Conservation (phyloP, 2,888 invertebrate genomes). For the Cataglyphis cursor region DNA sequence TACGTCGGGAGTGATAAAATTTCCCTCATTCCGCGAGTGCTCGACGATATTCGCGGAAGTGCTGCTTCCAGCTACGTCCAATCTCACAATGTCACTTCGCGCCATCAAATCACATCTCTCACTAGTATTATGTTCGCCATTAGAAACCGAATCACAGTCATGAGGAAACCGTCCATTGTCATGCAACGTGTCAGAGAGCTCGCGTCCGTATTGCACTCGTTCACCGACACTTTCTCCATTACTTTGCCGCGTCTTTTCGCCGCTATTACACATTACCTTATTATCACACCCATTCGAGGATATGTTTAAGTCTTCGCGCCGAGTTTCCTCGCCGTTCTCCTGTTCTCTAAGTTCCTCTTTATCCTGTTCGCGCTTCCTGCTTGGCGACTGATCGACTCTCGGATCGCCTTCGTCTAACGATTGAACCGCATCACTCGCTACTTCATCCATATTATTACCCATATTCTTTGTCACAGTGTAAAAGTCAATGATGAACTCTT, state of each 20-base stretch:
- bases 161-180: slow-evolving; percentile 37
- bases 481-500: slow-evolving; percentile 89
- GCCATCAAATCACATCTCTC: not conserved
- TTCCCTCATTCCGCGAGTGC: slow-evolving; percentile 60
- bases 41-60: slow-evolving; percentile 14
- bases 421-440: slow-evolving; percentile 84
- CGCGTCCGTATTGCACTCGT: slow-evolving; percentile 57
- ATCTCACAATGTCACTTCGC: not conserved
- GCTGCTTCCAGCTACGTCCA: slow-evolving; percentile 16
- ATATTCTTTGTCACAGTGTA: slow-evolving; percentile 85
- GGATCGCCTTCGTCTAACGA: slow-evolving; percentile 75
- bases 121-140: slow-evolving; percentile 27
- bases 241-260: slow-evolving; percentile 61
- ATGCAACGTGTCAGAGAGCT: slow-evolving; percentile 48
- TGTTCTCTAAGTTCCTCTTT: slow-evolving; percentile 1
- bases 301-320: slow-evolving; percentile 63
- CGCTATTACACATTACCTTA: slow-evolving; percentile 56
- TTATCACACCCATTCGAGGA: slow-evolving; percentile 60
- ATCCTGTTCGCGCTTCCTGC: not conserved
- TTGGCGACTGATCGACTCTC: slow-evolving; percentile 56
- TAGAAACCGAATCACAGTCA: slow-evolving; percentile 57
- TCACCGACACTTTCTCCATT: slow-evolving; percentile 65
- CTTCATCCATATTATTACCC: slow-evolving; percentile 85
- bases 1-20: slow-evolving; percentile 79
- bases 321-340: slow-evolving; percentile 32